Conservation (phyloP, 2,797 vertebrate species). For the Mus spretus region DNA sequence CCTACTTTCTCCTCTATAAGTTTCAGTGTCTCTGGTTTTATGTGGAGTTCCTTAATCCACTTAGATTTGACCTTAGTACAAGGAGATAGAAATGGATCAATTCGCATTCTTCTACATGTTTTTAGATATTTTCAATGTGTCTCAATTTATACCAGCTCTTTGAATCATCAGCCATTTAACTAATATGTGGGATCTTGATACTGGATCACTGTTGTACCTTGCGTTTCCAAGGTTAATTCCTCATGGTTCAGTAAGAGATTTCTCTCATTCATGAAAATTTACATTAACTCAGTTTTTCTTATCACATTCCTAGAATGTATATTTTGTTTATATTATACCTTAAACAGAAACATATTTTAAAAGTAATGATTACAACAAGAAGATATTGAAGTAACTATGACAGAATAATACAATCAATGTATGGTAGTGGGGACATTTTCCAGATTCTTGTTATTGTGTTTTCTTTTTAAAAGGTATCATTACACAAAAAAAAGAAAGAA, state of each 20-base stretch:
- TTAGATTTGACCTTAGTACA: too few species aligned
- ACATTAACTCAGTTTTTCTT: neutral
- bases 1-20: too few species aligned
- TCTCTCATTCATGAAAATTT: neutral
- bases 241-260: neutral
- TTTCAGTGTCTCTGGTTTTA: too few species aligned
- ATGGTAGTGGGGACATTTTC: neutral
- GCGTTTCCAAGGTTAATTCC: neutral
- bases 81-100: too few species aligned
- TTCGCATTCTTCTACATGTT: too few species aligned
- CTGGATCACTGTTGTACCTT: neutral
- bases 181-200: neutral
- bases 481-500: neutral
- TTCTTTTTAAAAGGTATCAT: neutral
- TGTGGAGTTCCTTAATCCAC: too few species aligned
- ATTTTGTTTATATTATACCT: neutral
- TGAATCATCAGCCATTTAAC: neutral
- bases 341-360: neutral
- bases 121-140: neutral
- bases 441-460: conserved; percentile 18
- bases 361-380: neutral
- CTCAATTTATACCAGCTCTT: neutral
- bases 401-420: neutral
- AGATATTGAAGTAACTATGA: neutral
- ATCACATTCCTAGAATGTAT: neutral